Conservation (phyloP, 2,113 vertebrate genomes). For the Gopherus evgoodei region DNA sequence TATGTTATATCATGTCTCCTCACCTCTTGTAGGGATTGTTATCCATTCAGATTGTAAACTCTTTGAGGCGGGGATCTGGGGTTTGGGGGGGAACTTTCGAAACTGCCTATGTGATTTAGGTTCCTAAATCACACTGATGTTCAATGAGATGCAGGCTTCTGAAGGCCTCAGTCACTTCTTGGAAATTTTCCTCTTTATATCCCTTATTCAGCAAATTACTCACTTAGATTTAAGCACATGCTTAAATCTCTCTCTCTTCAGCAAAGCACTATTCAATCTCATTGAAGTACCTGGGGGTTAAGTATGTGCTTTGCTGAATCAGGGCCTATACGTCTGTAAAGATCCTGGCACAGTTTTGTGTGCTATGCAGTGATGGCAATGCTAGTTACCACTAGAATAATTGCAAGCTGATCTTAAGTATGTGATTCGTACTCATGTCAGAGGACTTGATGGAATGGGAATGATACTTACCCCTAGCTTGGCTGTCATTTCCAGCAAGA, state of each 20-base stretch:
- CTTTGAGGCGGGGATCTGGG: not conserved
- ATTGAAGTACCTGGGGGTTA: not conserved
- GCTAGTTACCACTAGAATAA: not conserved
- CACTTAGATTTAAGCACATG: slow-evolving; percentile 1
- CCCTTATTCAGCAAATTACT: slow-evolving; percentile 27
- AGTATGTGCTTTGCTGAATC: not conserved
- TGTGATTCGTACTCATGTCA: not conserved
- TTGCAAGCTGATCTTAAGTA: rapidly evolving
- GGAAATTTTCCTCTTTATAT: not conserved
- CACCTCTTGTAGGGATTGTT: not conserved
- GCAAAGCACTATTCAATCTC: not conserved
- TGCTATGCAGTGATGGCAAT: not conserved
- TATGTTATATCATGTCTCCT: not conserved
- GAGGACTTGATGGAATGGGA: not conserved
- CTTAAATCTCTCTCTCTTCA: slow-evolving; percentile 31
- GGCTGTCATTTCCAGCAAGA: not conserved
- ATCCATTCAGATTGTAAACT: not conserved
- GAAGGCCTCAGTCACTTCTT: not conserved
- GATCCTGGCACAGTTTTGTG: not conserved
- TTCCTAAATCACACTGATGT: not conserved
- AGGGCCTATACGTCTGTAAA: not conserved
- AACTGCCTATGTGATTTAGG: not conserved
- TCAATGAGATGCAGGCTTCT: not conserved
- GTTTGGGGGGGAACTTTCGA: not conserved
- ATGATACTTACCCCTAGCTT: rapidly evolving